Base-by-base conservation (phyloP, 2,888 invertebrate genomes). In the Anoplius nigerrimus region DNA sequence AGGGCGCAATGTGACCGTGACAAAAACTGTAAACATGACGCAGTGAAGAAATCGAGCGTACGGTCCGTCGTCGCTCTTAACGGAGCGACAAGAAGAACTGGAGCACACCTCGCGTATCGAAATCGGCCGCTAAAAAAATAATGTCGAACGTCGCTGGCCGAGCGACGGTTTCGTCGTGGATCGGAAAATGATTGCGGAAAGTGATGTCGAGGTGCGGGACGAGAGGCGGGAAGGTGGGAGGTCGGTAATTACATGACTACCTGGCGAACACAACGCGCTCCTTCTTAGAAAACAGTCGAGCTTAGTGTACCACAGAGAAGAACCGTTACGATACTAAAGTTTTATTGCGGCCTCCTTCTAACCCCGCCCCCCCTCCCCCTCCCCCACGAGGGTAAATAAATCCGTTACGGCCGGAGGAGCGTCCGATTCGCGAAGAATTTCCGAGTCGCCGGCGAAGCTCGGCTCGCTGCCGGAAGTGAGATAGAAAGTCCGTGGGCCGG, bases 311-410 rank as follows among this genome's bases (percentile, higher is more conserved):
- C 67, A 59, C 61, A n/a, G 52, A 59, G 53, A 57, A 68, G 61
- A 64, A 76, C 74, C 76, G 76, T 74, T 76, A 74, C 67, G 63
- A 67, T 66, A 59, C 63, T 74, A 74, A 76, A 76, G 53, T 74
- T 76, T 76, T 76, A 76, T 72, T 55, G 55, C 74, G 69, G 66
- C 51, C 65, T 55, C 62, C 67, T 66, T 74, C 64, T 53, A 51
- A 42, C 18, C 46, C 66, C 42, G 34, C 13, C 34, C 18, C 48
- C 42, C 13, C 13, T 42, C 42, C 13, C 13, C 13, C 13, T 42
- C 13, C 42, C 42, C n/a, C n/a, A n/a, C n/a, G n/a, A n/a, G n/a
- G n/a, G n/a, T n/a, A 34, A 34, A 34, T 34, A 34, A 11, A 6
- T 34, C 34, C 34, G 34, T 34, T 34, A 34, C 34, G 34, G 1